Evolutionary conservation across 2,888 invertebrate genomes (phyloP).

Genomic region (Hyalella azteca): DNA sequence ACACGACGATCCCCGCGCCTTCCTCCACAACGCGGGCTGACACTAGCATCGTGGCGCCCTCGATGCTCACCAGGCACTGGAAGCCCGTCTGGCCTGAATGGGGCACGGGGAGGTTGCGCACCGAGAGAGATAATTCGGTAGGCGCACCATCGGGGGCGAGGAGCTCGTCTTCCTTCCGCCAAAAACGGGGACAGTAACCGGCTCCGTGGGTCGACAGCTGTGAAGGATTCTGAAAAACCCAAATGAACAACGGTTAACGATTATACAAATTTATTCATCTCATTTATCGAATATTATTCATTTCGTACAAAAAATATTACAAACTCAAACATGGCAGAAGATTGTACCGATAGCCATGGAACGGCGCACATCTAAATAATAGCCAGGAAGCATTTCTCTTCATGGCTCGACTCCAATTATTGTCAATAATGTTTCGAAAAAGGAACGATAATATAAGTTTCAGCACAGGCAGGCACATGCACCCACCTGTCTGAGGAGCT

Average conservation of each 20-base stretch:
- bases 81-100: constrained; percentile 61
- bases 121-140: constrained; percentile 61
- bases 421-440: too few relatives aligned
- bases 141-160: constrained; percentile 61
- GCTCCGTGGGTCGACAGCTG: constrained; percentile 70
- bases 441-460: neutral
- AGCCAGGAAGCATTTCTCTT: too few relatives aligned
- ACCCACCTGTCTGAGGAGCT: constrained; percentile 58
- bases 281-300: too few relatives aligned
- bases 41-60: constrained; percentile 85
- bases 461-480: constrained; percentile 36
- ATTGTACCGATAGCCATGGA: neutral
- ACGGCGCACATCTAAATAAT: too few relatives aligned
- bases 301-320: too few relatives aligned
- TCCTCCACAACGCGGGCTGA: constrained; percentile 71
- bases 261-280: too few relatives aligned
- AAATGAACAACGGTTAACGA: too few relatives aligned
- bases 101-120: constrained; percentile 61
- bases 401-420: too few relatives aligned
- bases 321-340: neutral
- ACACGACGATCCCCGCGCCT: constrained; percentile 76
- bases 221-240: constrained; percentile 67
- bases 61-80: constrained; percentile 71
- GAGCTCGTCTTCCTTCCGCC: constrained; percentile 65
- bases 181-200: constrained; percentile 81